phyloP scores from a whole-genome alignment of 2,797 vertebrate species.

The Numenius phaeopus region DNA sequence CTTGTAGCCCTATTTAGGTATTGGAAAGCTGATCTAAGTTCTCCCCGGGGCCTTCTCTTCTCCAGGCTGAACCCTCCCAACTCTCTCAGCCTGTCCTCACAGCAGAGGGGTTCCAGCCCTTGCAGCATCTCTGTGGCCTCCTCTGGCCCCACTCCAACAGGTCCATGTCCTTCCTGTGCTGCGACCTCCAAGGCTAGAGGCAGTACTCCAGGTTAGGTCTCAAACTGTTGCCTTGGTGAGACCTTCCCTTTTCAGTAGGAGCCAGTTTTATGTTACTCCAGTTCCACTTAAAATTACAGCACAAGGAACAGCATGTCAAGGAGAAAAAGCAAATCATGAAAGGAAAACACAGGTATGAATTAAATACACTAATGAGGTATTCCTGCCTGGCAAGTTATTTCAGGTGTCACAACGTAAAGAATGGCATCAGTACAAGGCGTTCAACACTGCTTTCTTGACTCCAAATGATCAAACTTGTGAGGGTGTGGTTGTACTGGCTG shows the following conservation, averaged over 20 bases:
- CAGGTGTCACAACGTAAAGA: background rate
- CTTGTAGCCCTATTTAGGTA: too few relatives aligned
- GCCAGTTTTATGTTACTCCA: background rate
- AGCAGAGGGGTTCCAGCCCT: too few relatives aligned
- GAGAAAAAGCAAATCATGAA: background rate
- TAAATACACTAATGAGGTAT: background rate
- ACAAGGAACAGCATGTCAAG: background rate
- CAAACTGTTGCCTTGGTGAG: background rate
- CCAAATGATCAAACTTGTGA: background rate
- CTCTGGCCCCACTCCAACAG: too few relatives aligned
- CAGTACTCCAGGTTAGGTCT: too few relatives aligned
- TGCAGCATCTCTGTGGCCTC: too few relatives aligned
- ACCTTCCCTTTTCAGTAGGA: background rate
- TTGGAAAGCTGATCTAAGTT: too few relatives aligned
- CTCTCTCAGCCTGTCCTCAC: too few relatives aligned
- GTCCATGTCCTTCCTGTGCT: too few relatives aligned
- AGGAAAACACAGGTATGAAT: background rate
- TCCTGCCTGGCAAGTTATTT: background rate
- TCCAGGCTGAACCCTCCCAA: too few relatives aligned
- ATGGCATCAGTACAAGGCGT: fast-evolving
- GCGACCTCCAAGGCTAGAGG: too few relatives aligned
- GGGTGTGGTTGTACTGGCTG: background rate
- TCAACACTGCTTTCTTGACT: background rate
- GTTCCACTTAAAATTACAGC: background rate
- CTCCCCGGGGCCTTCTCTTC: too few relatives aligned